A percentile compares a stretch with the other conserved stretches of the same genome.
These are phyloP conservation scores for Idaea biselata DNA, from an alignment of 2,888 invertebrate genomes.

Conservation along the genomic window DNA sequence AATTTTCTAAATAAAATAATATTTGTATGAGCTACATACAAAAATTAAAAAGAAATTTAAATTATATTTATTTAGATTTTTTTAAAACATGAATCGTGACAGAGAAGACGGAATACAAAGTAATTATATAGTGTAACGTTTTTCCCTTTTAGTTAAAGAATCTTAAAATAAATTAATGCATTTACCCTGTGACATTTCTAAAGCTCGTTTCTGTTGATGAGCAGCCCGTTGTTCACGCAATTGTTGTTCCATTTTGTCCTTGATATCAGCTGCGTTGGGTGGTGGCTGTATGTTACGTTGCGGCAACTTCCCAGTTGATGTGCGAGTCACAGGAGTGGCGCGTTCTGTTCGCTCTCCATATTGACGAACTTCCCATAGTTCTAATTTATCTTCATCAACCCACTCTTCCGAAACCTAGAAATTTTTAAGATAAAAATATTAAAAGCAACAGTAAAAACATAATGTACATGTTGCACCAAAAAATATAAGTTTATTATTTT, in stretches of 20 bases:
- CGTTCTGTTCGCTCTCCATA: constrained; percentile 90
- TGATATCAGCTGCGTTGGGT: constrained; percentile 86
- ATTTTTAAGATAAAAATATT: background rate
- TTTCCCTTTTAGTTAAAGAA: background rate
- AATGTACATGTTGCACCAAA: background rate
- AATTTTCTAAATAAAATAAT: no score
- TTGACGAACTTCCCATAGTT: constrained; percentile 97
- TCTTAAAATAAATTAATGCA: background rate
- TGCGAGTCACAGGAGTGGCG: constrained; percentile 88
- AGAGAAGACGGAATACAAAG: no score
- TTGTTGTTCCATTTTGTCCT: constrained; percentile 95
- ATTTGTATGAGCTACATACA: no score
- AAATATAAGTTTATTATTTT: background rate
- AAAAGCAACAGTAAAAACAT: no score
- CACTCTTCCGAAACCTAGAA: constrained; percentile 91
- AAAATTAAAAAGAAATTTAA: no score
- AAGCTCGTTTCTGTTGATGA: constrained; percentile 91
- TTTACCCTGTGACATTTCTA: constrained; percentile 84
- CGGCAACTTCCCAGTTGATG: constrained; percentile 87
- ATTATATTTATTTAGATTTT: no score
- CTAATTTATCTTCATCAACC: constrained; percentile 97
- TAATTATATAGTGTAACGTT: background rate
- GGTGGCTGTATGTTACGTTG: constrained; percentile 73
- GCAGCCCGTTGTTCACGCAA: constrained; percentile 92
- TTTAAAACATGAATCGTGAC: no score